Conservation (phyloP, 2,113 vertebrate genomes). For the Colaptes auratus region DNA sequence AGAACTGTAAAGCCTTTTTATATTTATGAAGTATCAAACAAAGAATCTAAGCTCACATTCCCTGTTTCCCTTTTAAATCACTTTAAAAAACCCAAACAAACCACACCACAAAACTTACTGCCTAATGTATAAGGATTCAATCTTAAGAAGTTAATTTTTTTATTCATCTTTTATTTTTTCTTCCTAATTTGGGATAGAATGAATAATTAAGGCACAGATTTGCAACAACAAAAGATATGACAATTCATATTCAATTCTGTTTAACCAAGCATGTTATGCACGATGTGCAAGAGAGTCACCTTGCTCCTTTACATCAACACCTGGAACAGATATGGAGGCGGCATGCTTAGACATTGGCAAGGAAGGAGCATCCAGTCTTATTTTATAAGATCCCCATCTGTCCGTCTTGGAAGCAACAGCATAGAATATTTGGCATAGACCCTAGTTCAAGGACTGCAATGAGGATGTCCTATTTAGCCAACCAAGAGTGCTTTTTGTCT, state of each 20-base stretch:
- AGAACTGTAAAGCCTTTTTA: background rate
- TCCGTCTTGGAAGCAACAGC: conserved; percentile 27
- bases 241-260: background rate
- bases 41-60: background rate
- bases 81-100: background rate
- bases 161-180: background rate
- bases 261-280: background rate
- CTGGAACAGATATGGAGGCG: conserved; percentile 33
- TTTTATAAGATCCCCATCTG: background rate
- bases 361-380: background rate
- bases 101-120: background rate
- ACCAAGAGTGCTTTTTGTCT: background rate
- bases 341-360: conserved; percentile 16
- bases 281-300: background rate
- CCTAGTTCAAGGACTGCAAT: background rate
- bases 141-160: background rate
- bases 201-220: background rate
- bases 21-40: background rate
- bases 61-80: background rate
- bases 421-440: background rate
- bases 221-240: background rate
- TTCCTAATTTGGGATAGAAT: background rate
- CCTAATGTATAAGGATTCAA: background rate
- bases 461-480: background rate
- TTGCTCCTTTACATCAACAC: conserved; percentile 33